phyloP scores from a whole-genome alignment of 1,140 invertebrate species.

The Saccostrea glomerata region DNA sequence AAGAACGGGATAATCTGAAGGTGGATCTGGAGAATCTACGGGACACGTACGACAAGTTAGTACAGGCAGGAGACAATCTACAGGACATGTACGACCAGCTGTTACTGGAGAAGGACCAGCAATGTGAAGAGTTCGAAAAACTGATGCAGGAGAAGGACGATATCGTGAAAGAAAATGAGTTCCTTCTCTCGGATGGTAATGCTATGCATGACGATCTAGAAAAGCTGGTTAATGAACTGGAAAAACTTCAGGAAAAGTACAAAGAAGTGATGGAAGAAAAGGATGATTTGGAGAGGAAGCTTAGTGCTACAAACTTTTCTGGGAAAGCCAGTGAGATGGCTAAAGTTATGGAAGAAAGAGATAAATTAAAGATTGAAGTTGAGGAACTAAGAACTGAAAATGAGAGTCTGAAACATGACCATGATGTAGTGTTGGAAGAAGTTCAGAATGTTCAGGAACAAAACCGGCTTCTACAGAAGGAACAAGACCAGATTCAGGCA shows the following conservation, averaged over 20 bases:
- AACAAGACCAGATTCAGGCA: conserved; percentile 65
- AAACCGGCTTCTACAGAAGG: conserved; percentile 54
- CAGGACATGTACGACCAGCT: conserved; percentile 74
- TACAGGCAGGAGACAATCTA: conserved; percentile 74
- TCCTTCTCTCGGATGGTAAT: conserved; percentile 70
- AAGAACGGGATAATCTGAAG: conserved; percentile 55
- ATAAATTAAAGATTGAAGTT: conserved; percentile 60
- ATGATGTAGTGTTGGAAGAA: conserved; percentile 72
- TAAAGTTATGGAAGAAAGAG: conserved; percentile 69
- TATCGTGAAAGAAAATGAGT: conserved; percentile 71
- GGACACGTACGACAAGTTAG: conserved; percentile 70
- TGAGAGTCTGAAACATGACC: conserved; percentile 67
- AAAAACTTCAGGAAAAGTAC: conserved; percentile 70
- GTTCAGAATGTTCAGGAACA: conserved; percentile 72
- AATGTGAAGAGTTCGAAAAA: conserved; percentile 62
- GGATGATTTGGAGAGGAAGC: conserved; percentile 67
- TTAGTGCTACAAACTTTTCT: conserved; percentile 61
- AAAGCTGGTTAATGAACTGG: conserved; percentile 71
- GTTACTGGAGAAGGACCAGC: conserved; percentile 65
- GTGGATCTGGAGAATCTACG: conserved; percentile 65
- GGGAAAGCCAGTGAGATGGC: conserved; percentile 72
- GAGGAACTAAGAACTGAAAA: conserved; percentile 60
- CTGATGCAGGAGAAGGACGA: conserved; percentile 60
- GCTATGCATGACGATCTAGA: conserved; percentile 73
- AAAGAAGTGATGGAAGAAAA: conserved; percentile 65